Percentiles rank a stretch among this genome's conserved stretches.
These are phyloP conservation scores for Heliconius hermathena DNA, from an alignment of 1,140 invertebrate genomes.

Conservation along the genomic window DNA sequence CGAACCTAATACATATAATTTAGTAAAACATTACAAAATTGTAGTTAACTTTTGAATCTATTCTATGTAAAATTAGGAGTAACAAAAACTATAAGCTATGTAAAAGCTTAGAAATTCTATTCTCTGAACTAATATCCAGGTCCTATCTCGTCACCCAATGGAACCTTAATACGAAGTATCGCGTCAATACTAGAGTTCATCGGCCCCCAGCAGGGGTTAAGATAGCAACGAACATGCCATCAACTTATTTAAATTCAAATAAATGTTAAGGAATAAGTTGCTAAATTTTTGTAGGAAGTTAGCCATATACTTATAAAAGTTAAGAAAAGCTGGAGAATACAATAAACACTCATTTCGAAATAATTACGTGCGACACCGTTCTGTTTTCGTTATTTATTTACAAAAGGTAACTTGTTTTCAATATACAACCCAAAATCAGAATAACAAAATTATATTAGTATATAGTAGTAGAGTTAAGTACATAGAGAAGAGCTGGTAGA, in stretches of 20 bases:
- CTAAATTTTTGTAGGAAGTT: background rate
- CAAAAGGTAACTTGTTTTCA: no score
- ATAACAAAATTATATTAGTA: no score
- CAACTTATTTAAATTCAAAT: conserved; percentile 24
- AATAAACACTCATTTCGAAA: background rate
- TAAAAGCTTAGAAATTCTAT: no score
- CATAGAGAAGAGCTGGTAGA: no score
- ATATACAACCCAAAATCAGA: no score
- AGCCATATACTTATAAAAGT: background rate
- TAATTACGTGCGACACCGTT: background rate
- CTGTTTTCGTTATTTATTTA: no score
- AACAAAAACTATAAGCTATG: background rate
- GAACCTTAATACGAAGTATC: conserved; percentile 18
- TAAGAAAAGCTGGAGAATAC: background rate
- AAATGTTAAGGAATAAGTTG: background rate
- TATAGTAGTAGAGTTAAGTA: no score
- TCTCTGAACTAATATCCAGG: background rate
- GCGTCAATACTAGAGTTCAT: conserved; percentile 36
- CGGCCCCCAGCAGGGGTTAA: conserved; percentile 50
- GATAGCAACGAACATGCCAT: conserved; percentile 36
- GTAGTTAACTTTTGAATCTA: no score
- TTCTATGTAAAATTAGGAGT: no score
- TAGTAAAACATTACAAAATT: background rate
- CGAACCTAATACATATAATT: no score
- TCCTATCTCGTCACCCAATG: conserved; percentile 1